Evolutionary conservation across 2,113 vertebrate species (phyloP).

Genomic region (Oncorhynchus masou): DNA sequence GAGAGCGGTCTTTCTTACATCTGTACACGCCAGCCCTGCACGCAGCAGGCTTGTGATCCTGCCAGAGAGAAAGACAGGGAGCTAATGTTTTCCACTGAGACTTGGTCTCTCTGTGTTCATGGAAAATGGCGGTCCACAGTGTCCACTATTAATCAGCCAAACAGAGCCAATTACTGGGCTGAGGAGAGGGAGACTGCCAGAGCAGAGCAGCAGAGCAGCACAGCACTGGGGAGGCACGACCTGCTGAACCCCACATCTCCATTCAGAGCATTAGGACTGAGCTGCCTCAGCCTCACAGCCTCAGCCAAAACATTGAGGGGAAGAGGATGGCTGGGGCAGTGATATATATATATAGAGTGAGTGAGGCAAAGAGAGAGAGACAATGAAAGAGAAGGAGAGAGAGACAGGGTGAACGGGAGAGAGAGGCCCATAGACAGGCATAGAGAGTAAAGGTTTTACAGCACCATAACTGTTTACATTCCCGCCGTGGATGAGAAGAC

Average conservation of each 20-base stretch:
- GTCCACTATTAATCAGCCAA: constrained; percentile 71
- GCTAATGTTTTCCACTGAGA: constrained; percentile 34
- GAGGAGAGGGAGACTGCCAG: constrained; percentile 24
- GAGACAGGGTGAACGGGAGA: background rate
- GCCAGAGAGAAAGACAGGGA: constrained; percentile 25
- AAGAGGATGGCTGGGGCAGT: constrained; percentile 8
- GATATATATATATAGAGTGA: background rate
- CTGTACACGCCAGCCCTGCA: constrained; percentile 15
- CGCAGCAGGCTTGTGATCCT: constrained; percentile 34
- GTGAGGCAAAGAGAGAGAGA: too few relatives aligned
- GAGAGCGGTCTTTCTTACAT: constrained; percentile 25
- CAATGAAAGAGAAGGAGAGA: constrained; percentile 1
- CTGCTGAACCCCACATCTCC: constrained; percentile 50
- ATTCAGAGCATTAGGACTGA: constrained; percentile 39
- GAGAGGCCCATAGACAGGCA: constrained; percentile 26
- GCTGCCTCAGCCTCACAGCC: constrained; percentile 19
- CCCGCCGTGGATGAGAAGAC: constrained; percentile 54
- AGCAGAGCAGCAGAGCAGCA: background rate
- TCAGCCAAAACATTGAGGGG: constrained; percentile 30
- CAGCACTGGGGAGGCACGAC: constrained; percentile 28
- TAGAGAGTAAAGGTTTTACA: constrained; percentile 36
- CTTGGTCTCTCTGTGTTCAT: constrained; percentile 50
- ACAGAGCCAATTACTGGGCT: constrained; percentile 67
- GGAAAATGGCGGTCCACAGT: constrained; percentile 67
- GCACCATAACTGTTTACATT: constrained; percentile 65